Evolutionary conservation across 2,113 vertebrate genomes (phyloP), one percentile per base, ranked within the genome.

Genomic region (Chaenogobius annularis): DNA sequence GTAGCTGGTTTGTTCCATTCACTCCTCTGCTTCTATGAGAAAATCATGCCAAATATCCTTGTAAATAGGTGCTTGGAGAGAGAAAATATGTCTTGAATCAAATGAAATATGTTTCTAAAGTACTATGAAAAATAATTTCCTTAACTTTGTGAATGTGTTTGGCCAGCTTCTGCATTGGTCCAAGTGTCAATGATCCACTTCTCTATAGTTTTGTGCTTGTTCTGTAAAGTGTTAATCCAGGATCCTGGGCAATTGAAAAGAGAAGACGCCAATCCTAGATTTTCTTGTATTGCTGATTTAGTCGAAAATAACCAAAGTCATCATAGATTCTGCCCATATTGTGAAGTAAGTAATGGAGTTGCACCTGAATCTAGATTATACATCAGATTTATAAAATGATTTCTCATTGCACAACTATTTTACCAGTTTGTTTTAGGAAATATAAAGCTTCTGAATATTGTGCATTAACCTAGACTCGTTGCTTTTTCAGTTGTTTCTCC

Each of bases 21-120:
- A 5, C 68, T 91, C 68, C 78, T 92, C 65, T 94, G 93, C 81
- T 93, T 94, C 79, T 92, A 89, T 80, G 89, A 75, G 74, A 93
- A 86, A 85, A 88, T 95, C 44, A 72, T 93, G 69, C 91, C 89
- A 70, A 89, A 94, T 95, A 95, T 95, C 94, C 93, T 94, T 92
- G n/a, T 47, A 7, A 70, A 47, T 55, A 50, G 15, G 47, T 50
- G 47, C 17, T 17, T 6, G 19, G 47, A 4, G 6, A 5, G 6
- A 40, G 37, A 40, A 40, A 40, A 40, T 40, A 40, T 40, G 37
- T 3, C 37, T 40, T 40, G 5, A 40, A 40, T 40, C 37, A 40
- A 40, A 40, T 40, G 26, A 31, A 31, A 31, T 40, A 40, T 40
- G 44, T 58, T 26, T 26, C 11, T 58, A 58, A 14, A 58, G 22